Percentiles rank a stretch among this genome's conserved stretches.
Evolutionary conservation across 2,113 vertebrate genomes (phyloP).

Genomic region (Pogonocichla stellata): DNA sequence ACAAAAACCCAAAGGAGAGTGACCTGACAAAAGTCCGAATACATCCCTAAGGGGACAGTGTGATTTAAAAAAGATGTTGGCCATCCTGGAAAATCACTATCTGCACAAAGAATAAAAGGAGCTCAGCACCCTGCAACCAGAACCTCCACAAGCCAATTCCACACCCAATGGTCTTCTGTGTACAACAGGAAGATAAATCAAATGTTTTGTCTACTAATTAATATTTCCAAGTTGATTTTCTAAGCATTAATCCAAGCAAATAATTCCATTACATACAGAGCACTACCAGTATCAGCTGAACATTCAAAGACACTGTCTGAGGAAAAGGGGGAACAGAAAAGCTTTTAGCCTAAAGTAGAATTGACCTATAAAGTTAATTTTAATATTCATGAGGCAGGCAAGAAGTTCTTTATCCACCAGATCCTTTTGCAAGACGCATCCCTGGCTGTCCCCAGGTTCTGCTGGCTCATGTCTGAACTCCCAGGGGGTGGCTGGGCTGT

Average conservation of each 20-base stretch:
- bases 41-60: background rate
- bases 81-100: background rate
- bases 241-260: background rate
- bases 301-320: background rate
- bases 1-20: background rate
- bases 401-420: background rate
- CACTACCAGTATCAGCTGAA: fast-evolving
- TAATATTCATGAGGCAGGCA: background rate
- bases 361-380: background rate
- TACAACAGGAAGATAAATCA: background rate
- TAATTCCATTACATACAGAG: background rate
- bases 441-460: background rate
- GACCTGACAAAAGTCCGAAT: background rate
- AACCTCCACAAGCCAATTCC: background rate
- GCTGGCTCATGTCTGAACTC: background rate
- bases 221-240: background rate
- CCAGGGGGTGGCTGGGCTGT: fast-evolving
- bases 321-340: background rate
- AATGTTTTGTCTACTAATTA: background rate
- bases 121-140: background rate
- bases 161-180: background rate
- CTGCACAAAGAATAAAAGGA: background rate
- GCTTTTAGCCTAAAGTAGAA: background rate
- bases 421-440: background rate
- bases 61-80: background rate